Conservation (phyloP, 2,113 vertebrate species). For the Drymodes brunneopygia region DNA sequence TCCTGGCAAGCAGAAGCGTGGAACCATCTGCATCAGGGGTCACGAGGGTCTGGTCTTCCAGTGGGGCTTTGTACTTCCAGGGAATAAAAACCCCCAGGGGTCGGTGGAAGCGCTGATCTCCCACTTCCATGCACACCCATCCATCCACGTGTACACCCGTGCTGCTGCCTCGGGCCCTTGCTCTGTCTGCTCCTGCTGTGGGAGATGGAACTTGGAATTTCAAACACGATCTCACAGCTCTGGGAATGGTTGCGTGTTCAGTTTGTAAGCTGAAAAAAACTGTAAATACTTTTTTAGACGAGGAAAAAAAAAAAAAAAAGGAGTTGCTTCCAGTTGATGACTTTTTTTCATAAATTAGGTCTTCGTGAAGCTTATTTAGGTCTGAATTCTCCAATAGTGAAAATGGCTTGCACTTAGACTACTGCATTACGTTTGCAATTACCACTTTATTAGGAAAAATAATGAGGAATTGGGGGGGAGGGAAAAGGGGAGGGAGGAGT, state of each 20-base stretch:
- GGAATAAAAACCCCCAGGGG: background rate
- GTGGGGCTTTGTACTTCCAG: background rate
- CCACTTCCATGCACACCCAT: background rate
- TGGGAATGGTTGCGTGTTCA: background rate
- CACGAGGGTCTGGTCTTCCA: background rate
- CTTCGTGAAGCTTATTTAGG: slow-evolving; percentile 27
- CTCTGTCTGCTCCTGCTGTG: background rate
- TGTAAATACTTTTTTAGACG: slow-evolving; percentile 61
- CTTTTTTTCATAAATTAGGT: slow-evolving; percentile 2
- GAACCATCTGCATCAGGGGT: background rate
- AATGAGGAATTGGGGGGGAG: background rate
- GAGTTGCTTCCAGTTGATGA: slow-evolving; percentile 8
- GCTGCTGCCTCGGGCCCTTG: background rate
- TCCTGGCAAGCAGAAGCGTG: background rate
- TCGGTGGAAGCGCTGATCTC: background rate
- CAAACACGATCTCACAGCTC: background rate
- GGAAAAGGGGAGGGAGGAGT: background rate
- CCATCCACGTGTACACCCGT: background rate
- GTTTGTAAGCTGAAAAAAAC: slow-evolving; percentile 40
- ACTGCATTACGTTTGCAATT: slow-evolving; percentile 44
- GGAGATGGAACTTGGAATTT: background rate
- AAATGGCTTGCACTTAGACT: slow-evolving; percentile 57
- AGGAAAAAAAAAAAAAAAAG: background rate
- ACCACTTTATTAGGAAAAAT: slow-evolving; percentile 42
- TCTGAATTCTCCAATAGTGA: slow-evolving; percentile 44